These are phyloP conservation scores for Melierax canorus DNA, from an alignment of 2,113 vertebrate genomes.

Conservation along the genomic window DNA sequence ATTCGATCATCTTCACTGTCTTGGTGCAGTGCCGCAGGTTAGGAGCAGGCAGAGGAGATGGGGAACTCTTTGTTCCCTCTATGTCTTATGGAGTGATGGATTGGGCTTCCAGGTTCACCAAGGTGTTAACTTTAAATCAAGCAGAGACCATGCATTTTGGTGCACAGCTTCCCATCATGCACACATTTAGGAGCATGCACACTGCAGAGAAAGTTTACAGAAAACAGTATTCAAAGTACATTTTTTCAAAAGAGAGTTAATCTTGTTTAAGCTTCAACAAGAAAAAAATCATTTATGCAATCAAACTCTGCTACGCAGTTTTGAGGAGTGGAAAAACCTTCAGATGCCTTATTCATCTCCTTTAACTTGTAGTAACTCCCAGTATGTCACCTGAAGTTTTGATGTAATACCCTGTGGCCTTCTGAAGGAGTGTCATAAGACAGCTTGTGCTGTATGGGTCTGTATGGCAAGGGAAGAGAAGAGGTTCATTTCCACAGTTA, in stretches of 20 bases:
- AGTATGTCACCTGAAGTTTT: not conserved
- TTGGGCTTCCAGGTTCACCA: not conserved
- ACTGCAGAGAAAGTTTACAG: not conserved
- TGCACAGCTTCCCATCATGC: not conserved
- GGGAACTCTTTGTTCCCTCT: not conserved
- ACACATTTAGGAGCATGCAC: not conserved
- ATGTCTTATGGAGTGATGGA: accelerated
- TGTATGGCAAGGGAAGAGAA: not conserved
- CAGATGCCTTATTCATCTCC: not conserved
- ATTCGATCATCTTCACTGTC: constrained; percentile 41
- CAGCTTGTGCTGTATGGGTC: not conserved
- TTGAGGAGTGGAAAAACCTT: not conserved
- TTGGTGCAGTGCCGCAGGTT: not conserved
- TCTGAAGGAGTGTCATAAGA: not conserved
- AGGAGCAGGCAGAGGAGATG: not conserved
- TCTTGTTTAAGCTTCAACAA: not conserved
- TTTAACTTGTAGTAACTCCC: not conserved
- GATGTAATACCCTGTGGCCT: not conserved
- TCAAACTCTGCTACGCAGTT: not conserved
- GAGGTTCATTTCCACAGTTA: not conserved
- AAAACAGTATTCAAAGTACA: not conserved
- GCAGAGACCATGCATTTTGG: not conserved
- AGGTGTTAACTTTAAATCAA: not conserved
- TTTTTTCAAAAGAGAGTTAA: not conserved
- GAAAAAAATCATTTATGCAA: not conserved